A percentile compares a stretch with the other conserved stretches of the same genome.
These are phyloP conservation scores for Eudyptes chrysolophus DNA, from an alignment of 2,113 vertebrate species.

Conservation along the genomic window DNA sequence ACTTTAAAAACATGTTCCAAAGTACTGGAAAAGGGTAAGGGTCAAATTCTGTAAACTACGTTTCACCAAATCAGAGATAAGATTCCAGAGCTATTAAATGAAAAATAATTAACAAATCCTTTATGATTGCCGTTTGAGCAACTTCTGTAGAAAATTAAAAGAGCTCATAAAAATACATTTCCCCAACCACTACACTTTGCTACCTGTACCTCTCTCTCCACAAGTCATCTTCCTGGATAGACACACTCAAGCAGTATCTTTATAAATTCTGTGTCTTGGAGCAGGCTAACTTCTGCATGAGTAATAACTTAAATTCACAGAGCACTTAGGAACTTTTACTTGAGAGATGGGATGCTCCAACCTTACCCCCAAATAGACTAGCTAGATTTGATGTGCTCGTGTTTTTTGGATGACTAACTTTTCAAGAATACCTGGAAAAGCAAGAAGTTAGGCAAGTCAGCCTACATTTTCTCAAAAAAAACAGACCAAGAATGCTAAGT, in stretches of 20 bases:
- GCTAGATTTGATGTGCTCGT: background rate
- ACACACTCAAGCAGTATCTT: background rate
- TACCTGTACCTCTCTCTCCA: background rate
- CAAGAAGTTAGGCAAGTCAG: background rate
- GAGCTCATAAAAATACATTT: background rate
- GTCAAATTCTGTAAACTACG: background rate
- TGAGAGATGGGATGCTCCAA: background rate
- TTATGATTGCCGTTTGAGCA: background rate
- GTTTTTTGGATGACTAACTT: background rate
- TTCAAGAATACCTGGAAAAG: slow-evolving; percentile 15
- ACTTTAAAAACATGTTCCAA: background rate
- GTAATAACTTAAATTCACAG: background rate
- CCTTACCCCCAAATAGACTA: background rate
- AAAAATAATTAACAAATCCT: background rate
- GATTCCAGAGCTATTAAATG: background rate
- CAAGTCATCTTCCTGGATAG: background rate
- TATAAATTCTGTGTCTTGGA: background rate
- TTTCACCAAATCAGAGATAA: background rate
- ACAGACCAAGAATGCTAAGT: background rate
- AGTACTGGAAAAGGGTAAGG: background rate
- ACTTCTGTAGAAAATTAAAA: background rate
- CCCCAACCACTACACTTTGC: background rate
- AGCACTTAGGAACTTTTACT: background rate
- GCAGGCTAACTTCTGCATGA: background rate
- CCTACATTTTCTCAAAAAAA: background rate